A percentile compares a stretch with the other conserved stretches of the same genome.
Conservation (phyloP, 2,797 vertebrate species). For the Eremophila alpestris region DNA sequence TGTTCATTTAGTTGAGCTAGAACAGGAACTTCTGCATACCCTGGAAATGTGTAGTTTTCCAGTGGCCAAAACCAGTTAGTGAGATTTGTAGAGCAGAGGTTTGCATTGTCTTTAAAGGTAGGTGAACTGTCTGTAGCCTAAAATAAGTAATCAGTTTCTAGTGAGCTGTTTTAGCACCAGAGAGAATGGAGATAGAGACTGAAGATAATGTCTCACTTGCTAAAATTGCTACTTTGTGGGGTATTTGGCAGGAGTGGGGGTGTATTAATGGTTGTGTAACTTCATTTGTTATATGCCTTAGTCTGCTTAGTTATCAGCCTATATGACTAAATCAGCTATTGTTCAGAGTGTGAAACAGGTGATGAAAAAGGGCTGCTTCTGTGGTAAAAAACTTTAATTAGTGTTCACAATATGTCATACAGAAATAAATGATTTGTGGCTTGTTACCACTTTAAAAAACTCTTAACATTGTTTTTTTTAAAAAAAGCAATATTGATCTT, state of each 20-base stretch:
- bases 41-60: neutral
- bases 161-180: neutral
- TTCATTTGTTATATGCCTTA: neutral
- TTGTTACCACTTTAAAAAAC: neutral
- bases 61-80: neutral
- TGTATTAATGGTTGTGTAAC: neutral
- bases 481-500: neutral
- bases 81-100: neutral
- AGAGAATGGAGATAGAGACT: neutral
- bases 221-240: neutral
- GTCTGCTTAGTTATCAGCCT: neutral
- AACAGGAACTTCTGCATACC: neutral
- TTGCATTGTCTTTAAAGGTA: neutral
- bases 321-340: neutral
- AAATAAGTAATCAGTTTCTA: neutral
- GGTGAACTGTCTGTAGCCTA: neutral
- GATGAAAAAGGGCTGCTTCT: neutral
- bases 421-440: neutral
- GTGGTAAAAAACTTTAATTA: neutral
- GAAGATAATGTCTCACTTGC: neutral
- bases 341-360: neutral
- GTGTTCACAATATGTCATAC: neutral
- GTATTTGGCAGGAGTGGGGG: fast-evolving
- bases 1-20: neutral
- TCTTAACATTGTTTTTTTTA: neutral